Evolutionary conservation across 2,797 vertebrate species (phyloP).

Genomic region (Pseudochirops corinnae): DNA sequence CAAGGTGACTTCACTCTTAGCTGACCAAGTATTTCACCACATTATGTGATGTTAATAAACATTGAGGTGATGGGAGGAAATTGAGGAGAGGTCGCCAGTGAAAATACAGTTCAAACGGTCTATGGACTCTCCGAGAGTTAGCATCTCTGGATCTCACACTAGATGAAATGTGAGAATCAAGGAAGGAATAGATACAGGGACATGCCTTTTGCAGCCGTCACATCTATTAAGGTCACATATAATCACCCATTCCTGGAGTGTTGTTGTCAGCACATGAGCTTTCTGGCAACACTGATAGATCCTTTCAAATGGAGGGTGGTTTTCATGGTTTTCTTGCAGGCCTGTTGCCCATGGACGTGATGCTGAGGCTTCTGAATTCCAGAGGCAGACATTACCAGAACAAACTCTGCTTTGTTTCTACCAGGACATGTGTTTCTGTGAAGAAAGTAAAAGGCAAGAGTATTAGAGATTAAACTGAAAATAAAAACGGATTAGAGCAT

Average conservation of each 20-base stretch:
- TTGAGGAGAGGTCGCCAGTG: constrained; percentile 42
- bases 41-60: constrained; percentile 31
- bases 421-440: constrained; percentile 29
- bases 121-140: neutral
- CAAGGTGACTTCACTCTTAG: constrained; percentile 49
- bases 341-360: neutral
- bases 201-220: constrained; percentile 18
- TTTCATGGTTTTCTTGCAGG: constrained; percentile 27
- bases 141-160: constrained; percentile 3
- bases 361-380: constrained; percentile 40
- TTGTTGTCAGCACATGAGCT: constrained; percentile 47
- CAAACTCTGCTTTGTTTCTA: constrained; percentile 23
- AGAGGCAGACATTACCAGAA: constrained; percentile 26
- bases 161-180: constrained; percentile 39
- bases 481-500: neutral
- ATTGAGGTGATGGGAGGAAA: constrained; percentile 37
- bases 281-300: constrained; percentile 23
- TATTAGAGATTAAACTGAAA: neutral
- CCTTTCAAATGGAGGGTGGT: constrained; percentile 1
- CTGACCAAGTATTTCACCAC: constrained; percentile 41
- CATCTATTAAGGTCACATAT: neutral
- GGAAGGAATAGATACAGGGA: constrained; percentile 19
- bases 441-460: constrained; percentile 44
- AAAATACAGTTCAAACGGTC: constrained; percentile 34
- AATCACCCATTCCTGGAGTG: constrained; percentile 33